A percentile compares a stretch with the other conserved stretches of the same genome.
Conservation (phyloP, 2,797 vertebrate species). For the Takifugu ocellatus region DNA sequence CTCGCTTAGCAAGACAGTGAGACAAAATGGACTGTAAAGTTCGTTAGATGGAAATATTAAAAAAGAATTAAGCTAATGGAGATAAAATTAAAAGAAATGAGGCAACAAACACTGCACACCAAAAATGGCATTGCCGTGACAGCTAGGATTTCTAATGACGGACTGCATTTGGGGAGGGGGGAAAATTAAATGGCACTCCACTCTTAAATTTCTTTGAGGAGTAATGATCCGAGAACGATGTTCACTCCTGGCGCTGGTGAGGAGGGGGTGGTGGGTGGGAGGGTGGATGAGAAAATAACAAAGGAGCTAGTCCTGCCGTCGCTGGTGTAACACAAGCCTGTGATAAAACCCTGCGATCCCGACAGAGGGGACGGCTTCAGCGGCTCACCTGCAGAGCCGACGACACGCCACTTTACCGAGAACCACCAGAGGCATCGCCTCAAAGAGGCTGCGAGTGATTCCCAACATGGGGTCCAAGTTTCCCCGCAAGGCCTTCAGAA, state of each 20-base stretch:
- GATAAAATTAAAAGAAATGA: constrained; percentile 99
- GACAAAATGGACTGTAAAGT: constrained; percentile 99
- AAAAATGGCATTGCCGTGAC: constrained; percentile 98
- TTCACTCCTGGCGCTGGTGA: constrained; percentile 90
- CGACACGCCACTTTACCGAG: too few relatives aligned
- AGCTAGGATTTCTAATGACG: constrained; percentile 99
- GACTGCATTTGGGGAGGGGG: constrained; percentile 85
- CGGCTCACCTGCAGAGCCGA: not conserved
- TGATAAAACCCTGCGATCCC: not conserved
- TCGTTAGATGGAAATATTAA: constrained; percentile 99
- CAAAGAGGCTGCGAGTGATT: too few relatives aligned
- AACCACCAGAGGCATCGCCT: too few relatives aligned
- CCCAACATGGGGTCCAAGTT: constrained; percentile 12
- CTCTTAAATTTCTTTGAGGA: constrained; percentile 99
- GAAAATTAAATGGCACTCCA: constrained; percentile 97
- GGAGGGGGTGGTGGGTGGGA: constrained; percentile 71
- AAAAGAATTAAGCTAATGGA: constrained; percentile 99
- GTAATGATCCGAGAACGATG: constrained; percentile 99
- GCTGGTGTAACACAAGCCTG: constrained; percentile 66
- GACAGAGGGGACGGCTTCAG: not conserved
- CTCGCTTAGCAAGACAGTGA: constrained; percentile 99
- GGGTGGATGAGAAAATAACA: constrained; percentile 87
- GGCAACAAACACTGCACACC: constrained; percentile 99
- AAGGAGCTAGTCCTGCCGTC: constrained; percentile 88
- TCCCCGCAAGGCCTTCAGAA: constrained; percentile 2